Percentiles rank a stretch among this genome's conserved stretches.
phyloP scores from a whole-genome alignment of 2,113 vertebrate species.

The Catharus fuscescens region DNA sequence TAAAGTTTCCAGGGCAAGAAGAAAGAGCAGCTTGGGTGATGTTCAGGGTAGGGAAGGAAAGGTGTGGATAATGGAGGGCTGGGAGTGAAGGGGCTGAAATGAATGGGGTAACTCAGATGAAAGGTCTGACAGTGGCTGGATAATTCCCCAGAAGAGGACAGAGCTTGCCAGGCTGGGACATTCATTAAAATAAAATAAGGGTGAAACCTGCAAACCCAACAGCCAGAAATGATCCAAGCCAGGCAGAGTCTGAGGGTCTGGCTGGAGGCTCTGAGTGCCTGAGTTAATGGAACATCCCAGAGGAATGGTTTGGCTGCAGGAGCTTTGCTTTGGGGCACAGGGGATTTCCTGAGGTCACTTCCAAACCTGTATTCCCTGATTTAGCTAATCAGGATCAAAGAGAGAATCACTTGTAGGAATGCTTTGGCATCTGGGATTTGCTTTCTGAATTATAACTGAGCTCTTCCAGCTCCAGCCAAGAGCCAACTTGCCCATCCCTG shows the following conservation, averaged over 20 bases:
- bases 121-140: neutral
- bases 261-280: rapidly evolving
- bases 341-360: neutral
- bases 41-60: neutral
- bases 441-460: neutral
- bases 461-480: neutral
- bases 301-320: neutral
- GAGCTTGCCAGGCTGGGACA: neutral
- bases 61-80: neutral
- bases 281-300: neutral
- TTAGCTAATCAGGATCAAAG: neutral
- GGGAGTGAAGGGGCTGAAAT: neutral
- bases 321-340: neutral
- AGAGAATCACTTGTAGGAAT: neutral
- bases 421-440: neutral
- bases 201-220: neutral
- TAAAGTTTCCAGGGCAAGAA: slow-evolving; percentile 68
- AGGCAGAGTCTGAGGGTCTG: neutral
- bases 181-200: neutral
- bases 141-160: neutral
- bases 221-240: neutral
- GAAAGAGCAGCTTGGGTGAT: slow-evolving; percentile 57
- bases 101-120: neutral
- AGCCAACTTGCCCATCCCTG: neutral
- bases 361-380: neutral